Evolutionary conservation across 92 coral and sea anemone genomes (phyloP), one percentile per base, ranked within the genome.

Genomic region (Siderastrea radians): DNA sequence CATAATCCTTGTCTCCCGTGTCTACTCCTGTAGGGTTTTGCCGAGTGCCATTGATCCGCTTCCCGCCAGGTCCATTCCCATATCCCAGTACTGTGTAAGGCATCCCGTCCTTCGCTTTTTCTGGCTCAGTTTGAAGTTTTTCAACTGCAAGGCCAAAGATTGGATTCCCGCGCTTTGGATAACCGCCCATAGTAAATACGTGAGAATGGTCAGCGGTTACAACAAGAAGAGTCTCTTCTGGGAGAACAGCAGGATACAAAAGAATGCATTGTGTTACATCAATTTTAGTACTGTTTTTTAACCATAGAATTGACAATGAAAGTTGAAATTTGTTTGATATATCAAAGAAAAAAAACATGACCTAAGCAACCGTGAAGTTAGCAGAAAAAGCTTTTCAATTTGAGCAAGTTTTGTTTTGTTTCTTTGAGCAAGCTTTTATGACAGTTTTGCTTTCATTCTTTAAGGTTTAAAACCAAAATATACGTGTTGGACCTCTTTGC

Each of bases 201-300:
- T 95, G 98, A 6, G 96, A 94, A 13, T 95, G 98, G 89, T 95
- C 98, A 49, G 98, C 98, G 68, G 98, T 91, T 50, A 93, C 94
- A 4, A 93, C 79, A 1, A 95, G 45, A 4, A 87, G 61, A 15
- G 98, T 95, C 2, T 95, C 96, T 3, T 93, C 98, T 95, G 92
- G 3, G 6, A 16, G 1, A 64, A 64, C 38, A 26, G 38, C 38
- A 26, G 38, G 38, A 26, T 26, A 26, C 38, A 26, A 26, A 26
- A 26, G 38, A 26, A 26, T 26, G 38, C 38, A 26, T 26, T 26
- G 38, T 26, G 38, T 26, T 26, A 26, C 38, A 26, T 26, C 38
- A 26, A 26, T 26, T 26, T 26, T 26, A 26, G 38, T 26, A 26
- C 38, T 26, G 38, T 26, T 26, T 26, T 26, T 26, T 26, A 26